phyloP scores from a whole-genome alignment of 2,888 invertebrate species.

The Eudasyphora cyanicolor region DNA sequence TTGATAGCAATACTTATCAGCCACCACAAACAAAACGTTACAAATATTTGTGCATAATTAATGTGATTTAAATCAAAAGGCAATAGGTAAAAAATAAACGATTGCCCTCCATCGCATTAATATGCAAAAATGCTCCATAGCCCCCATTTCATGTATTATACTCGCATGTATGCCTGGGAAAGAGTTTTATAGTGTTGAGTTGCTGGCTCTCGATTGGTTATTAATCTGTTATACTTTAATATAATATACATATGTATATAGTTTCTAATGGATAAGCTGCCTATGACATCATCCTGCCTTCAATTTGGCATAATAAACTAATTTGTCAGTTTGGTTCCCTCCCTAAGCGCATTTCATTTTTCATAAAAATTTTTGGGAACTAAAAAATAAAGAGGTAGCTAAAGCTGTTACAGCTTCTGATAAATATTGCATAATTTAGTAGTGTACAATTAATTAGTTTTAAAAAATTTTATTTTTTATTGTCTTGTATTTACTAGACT shows the following conservation, averaged over 20 bases:
- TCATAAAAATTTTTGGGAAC: no score
- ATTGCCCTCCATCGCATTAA: background rate
- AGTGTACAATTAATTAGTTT: no score
- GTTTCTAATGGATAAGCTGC: background rate
- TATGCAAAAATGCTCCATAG: background rate
- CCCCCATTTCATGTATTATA: background rate
- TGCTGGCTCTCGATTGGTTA: background rate
- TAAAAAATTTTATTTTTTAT: no score
- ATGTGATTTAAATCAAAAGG: constrained; percentile 44
- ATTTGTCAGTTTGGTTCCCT: background rate
- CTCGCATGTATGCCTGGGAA: constrained; percentile 1
- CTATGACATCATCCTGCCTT: constrained; percentile 7
- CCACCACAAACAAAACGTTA: constrained; percentile 38
- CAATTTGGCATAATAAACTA: background rate
- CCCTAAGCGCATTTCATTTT: background rate
- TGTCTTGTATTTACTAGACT: no score
- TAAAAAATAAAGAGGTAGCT: no score
- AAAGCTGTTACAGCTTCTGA: no score
- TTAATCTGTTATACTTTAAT: no score
- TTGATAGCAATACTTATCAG: background rate
- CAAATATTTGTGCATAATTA: constrained; percentile 60
- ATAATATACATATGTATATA: no score
- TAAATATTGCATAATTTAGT: no score
- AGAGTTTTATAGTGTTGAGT: no score
- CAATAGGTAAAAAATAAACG: background rate